These are phyloP conservation scores for Hymenochirus boettgeri DNA, from an alignment of 2,113 vertebrate species.

Conservation along the genomic window DNA sequence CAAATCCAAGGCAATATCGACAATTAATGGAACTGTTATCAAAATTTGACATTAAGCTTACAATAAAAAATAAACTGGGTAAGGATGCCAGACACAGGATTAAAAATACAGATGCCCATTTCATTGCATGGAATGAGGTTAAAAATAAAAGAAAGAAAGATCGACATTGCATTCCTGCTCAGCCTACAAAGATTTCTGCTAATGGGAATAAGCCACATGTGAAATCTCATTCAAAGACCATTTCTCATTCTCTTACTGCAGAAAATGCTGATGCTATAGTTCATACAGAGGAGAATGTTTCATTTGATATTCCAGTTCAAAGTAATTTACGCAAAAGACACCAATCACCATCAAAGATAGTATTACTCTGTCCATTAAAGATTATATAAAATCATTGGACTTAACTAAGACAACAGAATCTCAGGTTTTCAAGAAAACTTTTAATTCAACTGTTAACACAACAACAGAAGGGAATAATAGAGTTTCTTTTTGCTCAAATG, in stretches of 20 bases:
- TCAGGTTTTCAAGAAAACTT: constrained; percentile 8
- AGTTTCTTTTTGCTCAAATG: not conserved
- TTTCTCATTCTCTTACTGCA: not conserved
- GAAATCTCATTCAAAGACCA: constrained; percentile 41
- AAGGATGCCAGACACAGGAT: constrained; percentile 59
- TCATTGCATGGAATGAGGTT: constrained; percentile 61
- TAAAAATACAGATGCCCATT: constrained; percentile 61
- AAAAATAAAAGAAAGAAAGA: constrained; percentile 52
- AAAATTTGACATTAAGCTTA: constrained; percentile 66
- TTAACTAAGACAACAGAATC: constrained; percentile 31
- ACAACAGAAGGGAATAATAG: constrained; percentile 4
- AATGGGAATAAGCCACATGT: constrained; percentile 42
- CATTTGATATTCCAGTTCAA: constrained; percentile 22
- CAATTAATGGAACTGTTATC: constrained; percentile 56
- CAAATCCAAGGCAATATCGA: constrained; percentile 52
- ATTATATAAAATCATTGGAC: constrained; percentile 57
- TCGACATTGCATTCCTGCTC: constrained; percentile 22
- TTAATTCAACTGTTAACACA: constrained; percentile 3
- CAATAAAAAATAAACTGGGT: constrained; percentile 65
- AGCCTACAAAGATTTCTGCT: constrained; percentile 17
- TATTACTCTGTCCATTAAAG: constrained; percentile 55
- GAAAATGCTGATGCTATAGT: not conserved
- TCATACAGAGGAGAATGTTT: not conserved
- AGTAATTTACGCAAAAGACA: constrained; percentile 23
- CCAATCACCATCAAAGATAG: constrained; percentile 52